Percentiles rank a stretch among this genome's conserved stretches.
Evolutionary conservation across 2,797 vertebrate species (phyloP).

Genomic region (Gila robusta): DNA sequence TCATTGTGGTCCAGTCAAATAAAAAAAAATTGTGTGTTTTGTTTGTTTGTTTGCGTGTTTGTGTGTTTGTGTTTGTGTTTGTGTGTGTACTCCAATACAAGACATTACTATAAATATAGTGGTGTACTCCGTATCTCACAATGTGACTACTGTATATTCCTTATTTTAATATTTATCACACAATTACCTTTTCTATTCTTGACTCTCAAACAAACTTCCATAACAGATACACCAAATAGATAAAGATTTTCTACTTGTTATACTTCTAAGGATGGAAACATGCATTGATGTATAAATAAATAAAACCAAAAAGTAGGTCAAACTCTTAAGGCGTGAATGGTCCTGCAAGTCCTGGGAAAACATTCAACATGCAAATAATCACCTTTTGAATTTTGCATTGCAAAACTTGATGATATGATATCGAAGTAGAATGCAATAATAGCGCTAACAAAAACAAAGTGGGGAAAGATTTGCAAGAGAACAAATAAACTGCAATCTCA

Average conservation of each 20-base stretch:
- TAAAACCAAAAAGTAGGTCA: neutral
- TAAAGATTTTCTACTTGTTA: neutral
- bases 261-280: neutral
- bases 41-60: too few species aligned
- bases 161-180: neutral
- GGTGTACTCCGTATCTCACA: neutral
- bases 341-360: neutral
- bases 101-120: neutral
- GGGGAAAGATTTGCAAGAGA: neutral
- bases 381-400: constrained; percentile 6
- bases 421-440: neutral
- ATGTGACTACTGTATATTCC: neutral
- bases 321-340: neutral
- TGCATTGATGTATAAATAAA: neutral
- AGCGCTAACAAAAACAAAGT: neutral
- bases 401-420: constrained; percentile 1
- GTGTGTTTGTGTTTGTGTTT: too few species aligned
- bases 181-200: neutral
- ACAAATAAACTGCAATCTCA: neutral
- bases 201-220: neutral
- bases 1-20: neutral
- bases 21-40: neutral
- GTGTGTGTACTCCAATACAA: too few species aligned
- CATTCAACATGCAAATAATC: neutral
- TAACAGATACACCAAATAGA: neutral